Percentiles rank a stretch among this genome's conserved stretches.
Evolutionary conservation across 2,888 invertebrate genomes (phyloP).

Genomic region (Drosophila pegasa): DNA sequence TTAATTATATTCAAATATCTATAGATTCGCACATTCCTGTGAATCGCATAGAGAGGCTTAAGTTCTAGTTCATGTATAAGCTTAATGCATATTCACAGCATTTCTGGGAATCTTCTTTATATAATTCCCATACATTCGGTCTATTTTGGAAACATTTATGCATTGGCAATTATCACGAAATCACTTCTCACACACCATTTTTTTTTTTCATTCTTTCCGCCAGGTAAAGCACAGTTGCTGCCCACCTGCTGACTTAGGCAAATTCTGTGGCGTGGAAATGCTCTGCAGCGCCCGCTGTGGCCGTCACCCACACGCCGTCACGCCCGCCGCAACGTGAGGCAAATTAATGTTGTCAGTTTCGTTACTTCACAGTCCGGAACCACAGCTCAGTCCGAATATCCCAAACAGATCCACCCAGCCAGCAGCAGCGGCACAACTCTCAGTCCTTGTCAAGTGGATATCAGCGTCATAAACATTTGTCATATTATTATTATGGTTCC

Average conservation of each 20-base stretch:
- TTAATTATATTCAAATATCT: background rate
- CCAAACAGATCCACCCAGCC: background rate
- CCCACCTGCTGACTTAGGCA: background rate
- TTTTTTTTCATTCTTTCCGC: background rate
- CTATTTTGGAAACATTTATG: background rate
- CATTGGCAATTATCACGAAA: conserved; percentile 4
- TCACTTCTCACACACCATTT: background rate
- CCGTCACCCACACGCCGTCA: conserved; percentile 2
- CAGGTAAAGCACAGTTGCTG: background rate
- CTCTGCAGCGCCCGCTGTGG: conserved; percentile 11
- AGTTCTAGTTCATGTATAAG: background rate
- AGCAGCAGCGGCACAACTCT: background rate
- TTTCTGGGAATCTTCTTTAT: too few species aligned
- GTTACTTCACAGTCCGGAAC: background rate
- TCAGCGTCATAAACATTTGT: conserved; percentile 38
- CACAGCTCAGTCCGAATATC: background rate
- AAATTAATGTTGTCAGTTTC: conserved; percentile 57
- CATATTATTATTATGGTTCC: conserved; percentile 4
- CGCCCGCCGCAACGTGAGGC: conserved; percentile 41
- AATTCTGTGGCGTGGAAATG: background rate
- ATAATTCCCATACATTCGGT: background rate
- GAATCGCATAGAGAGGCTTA: conserved; percentile 1
- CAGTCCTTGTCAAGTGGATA: conserved; percentile 49
- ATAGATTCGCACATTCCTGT: background rate
- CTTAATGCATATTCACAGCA: too few species aligned